Evolutionary conservation across 2,113 vertebrate genomes (phyloP).

Genomic region (Gorilla gorilla): DNA sequence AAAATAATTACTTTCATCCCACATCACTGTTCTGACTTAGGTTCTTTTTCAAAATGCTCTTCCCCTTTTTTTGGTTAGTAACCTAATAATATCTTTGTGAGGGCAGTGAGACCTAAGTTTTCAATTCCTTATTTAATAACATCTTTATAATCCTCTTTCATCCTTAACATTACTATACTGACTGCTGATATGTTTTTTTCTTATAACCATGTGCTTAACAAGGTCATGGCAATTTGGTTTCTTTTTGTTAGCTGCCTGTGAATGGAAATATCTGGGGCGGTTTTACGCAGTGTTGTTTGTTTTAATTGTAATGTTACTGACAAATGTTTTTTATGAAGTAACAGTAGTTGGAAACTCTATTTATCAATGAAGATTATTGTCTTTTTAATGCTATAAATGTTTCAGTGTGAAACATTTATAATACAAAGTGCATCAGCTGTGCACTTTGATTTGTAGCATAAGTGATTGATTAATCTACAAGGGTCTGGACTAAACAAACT

Average conservation of each 20-base stretch:
- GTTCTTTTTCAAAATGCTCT: conserved; percentile 34
- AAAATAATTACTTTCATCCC: neutral
- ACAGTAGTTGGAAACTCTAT: conserved; percentile 45
- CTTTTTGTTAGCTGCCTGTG: conserved; percentile 59
- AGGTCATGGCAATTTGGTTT: neutral
- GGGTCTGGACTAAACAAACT: neutral
- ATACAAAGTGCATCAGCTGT: neutral
- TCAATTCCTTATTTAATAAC: conserved; percentile 49
- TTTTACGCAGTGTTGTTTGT: conserved; percentile 64
- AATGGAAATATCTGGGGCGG: conserved; percentile 56
- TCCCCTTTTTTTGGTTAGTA: neutral
- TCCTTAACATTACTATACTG: conserved; percentile 48
- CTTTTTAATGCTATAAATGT: neutral
- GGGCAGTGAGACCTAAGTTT: neutral
- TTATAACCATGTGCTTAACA: conserved; percentile 55
- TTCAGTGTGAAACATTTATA: neutral
- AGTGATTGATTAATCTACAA: neutral
- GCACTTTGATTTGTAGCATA: neutral
- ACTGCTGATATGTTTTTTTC: conserved; percentile 21
- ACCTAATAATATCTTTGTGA: conserved; percentile 44
- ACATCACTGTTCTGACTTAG: conserved; percentile 41
- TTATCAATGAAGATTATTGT: conserved; percentile 61
- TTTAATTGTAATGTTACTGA: conserved; percentile 67
- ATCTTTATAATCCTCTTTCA: conserved; percentile 57
- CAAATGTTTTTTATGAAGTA: conserved; percentile 63